Conservation (phyloP, 2,888 invertebrate genomes). For the Andricus curvator region DNA sequence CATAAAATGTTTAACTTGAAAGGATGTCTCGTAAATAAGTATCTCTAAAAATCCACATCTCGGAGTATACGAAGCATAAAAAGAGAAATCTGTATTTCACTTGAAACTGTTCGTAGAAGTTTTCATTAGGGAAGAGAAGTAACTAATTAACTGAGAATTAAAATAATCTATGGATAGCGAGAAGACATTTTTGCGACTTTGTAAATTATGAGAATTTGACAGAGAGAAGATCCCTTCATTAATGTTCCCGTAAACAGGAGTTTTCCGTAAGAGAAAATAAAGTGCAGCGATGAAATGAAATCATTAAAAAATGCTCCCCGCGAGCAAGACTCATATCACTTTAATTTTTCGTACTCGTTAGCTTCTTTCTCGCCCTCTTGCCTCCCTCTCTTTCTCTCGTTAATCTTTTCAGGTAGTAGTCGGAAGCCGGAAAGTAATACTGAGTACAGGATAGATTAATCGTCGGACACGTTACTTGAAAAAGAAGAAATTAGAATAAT, state of each 20-base stretch:
- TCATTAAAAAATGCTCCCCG: constrained; percentile 33
- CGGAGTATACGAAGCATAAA: background rate
- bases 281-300: constrained; percentile 28
- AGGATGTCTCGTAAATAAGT: background rate
- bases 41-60: background rate
- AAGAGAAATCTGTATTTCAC: background rate
- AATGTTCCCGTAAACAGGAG: constrained; percentile 11
- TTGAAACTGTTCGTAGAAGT: background rate
- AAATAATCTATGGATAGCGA: constrained; percentile 12
- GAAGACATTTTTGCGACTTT: constrained; percentile 3
- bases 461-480: constrained; percentile 54
- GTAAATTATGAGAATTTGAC: constrained; percentile 21
- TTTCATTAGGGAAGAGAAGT: background rate
- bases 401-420: constrained; percentile 22
- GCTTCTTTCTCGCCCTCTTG: background rate
- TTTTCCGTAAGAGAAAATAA: constrained; percentile 5
- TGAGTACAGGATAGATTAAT: constrained; percentile 51
- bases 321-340: constrained; percentile 15
- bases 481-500: constrained; percentile 43
- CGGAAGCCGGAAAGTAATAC: constrained; percentile 39
- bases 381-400: constrained; percentile 27
- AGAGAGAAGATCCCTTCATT: constrained; percentile 35
- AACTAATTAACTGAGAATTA: constrained; percentile 19
- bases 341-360: constrained; percentile 35
- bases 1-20: background rate